A percentile compares a stretch with the other conserved stretches of the same genome.
phyloP scores from a whole-genome alignment of 2,797 vertebrate species.

The Sebastes nivosus region DNA sequence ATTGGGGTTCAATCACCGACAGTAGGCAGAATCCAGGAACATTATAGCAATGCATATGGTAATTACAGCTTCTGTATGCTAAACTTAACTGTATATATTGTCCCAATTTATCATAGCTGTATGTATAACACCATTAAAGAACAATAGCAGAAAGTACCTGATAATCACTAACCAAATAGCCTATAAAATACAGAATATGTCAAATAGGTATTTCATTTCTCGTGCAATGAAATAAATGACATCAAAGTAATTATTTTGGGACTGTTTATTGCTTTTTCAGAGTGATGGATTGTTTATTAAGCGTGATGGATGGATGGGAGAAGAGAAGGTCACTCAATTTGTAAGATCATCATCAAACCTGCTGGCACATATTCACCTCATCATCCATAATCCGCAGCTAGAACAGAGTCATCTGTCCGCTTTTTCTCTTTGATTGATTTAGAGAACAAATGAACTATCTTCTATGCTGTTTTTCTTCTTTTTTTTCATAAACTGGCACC shows the following conservation, averaged over 20 bases:
- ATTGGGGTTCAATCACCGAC: neutral
- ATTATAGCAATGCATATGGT: neutral
- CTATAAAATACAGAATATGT: neutral
- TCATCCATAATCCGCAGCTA: neutral
- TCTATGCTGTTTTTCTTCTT: neutral
- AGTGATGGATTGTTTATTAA: conserved; percentile 1
- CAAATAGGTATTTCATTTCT: neutral
- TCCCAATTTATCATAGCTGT: neutral
- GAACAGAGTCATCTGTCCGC: neutral
- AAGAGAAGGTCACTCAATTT: neutral
- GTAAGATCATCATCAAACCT: neutral
- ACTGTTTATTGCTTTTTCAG: neutral
- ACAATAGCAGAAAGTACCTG: neutral
- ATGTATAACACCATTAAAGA: neutral
- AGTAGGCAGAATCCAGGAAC: neutral
- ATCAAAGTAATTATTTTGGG: neutral
- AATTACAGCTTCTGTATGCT: neutral
- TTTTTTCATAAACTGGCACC: neutral
- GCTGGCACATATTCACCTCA: neutral
- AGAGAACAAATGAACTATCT: neutral
- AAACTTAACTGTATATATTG: neutral
- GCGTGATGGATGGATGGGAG: neutral
- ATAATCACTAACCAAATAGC: neutral
- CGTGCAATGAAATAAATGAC: neutral
- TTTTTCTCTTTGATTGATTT: neutral